These are phyloP conservation scores for Xiphophorus birchmanni DNA, from an alignment of 2,797 vertebrate genomes.

Conservation along the genomic window DNA sequence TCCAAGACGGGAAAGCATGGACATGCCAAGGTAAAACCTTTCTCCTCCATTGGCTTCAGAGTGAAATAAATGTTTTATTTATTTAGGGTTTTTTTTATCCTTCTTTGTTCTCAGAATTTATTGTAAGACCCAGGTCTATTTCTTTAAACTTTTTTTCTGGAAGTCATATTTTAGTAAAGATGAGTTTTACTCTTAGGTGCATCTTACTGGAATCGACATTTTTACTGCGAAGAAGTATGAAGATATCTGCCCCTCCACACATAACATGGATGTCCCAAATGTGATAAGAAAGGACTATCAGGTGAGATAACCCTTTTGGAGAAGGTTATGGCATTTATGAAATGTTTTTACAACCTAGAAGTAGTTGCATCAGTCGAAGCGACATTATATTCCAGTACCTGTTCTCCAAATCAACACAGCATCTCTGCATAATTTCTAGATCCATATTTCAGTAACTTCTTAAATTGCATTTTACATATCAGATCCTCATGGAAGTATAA, in stretches of 20 bases:
- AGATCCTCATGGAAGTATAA: background rate
- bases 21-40: slow-evolving; percentile 89
- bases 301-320: slow-evolving; percentile 68
- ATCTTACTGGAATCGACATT: slow-evolving; percentile 93
- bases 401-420: too few species aligned
- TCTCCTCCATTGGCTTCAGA: slow-evolving; percentile 8
- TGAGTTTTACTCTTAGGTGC: slow-evolving; percentile 81
- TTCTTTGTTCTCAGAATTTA: slow-evolving; percentile 7
- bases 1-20: slow-evolving; percentile 98
- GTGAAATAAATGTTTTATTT: background rate
- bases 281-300: slow-evolving; percentile 90
- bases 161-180: background rate
- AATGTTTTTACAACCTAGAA: background rate
- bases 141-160: background rate
- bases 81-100: background rate
- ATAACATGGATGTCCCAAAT: slow-evolving; percentile 97
- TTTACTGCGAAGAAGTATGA: slow-evolving; percentile 95
- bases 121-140: background rate
- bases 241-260: slow-evolving; percentile 97
- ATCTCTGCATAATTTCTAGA: too few species aligned
- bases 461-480: background rate
- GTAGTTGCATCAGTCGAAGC: background rate
- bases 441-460: too few species aligned
- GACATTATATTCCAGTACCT: background rate
- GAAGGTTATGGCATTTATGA: background rate